These are phyloP conservation scores for Trachymyrmex cornetzi DNA, from an alignment of 1,140 invertebrate species.

Conservation along the genomic window DNA sequence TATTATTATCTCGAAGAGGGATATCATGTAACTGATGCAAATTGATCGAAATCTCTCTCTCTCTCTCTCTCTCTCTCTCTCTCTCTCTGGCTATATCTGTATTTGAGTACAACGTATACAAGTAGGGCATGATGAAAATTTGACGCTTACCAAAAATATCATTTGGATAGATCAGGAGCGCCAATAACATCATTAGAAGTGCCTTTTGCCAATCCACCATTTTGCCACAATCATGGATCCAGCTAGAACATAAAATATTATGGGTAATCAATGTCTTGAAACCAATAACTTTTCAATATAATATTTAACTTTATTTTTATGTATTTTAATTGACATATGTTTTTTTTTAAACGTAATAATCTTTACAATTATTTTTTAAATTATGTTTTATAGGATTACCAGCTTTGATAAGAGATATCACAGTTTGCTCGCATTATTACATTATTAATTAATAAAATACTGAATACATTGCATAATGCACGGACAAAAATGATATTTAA, in stretches of 20 bases:
- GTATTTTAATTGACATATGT: not conserved
- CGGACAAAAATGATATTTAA: conserved; percentile 51
- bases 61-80: too few relatives aligned
- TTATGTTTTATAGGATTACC: conserved; percentile 16
- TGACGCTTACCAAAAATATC: conserved; percentile 81
- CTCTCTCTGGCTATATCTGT: not conserved
- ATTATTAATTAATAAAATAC: conserved; percentile 58
- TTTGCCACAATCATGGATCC: conserved; percentile 77
- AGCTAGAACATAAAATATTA: conserved; percentile 72
- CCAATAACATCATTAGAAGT: conserved; percentile 78
- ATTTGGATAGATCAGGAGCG: conserved; percentile 81
- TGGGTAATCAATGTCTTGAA: not conserved
- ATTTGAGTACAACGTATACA: not conserved
- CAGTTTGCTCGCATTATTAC: not conserved
- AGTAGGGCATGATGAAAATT: not conserved
- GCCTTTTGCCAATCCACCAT: conserved; percentile 81
- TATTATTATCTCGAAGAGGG: not conserved
- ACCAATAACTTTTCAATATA: not conserved
- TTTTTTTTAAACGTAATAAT: not conserved
- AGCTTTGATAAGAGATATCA: not conserved
- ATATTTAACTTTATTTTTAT: not conserved
- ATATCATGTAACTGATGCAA: not conserved
- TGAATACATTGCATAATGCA: conserved; percentile 12
- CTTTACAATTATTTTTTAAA: not conserved
- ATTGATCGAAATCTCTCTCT: conserved; percentile 1